Base-by-base conservation (phyloP, 2,888 invertebrate genomes). In the Seira musarum region DNA sequence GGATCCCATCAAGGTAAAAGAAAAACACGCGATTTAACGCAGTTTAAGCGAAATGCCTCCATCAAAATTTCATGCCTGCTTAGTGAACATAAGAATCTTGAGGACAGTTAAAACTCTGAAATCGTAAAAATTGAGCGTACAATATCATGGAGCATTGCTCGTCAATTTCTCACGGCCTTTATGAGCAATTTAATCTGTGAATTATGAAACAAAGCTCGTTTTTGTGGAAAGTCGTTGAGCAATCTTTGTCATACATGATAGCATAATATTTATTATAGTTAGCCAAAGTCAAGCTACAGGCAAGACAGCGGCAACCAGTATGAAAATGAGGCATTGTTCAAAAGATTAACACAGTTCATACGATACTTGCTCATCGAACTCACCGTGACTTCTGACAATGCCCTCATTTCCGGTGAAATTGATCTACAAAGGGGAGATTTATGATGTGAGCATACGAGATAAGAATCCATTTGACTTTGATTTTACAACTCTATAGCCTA, bases 1-100 rank as follows among this genome's bases (percentile, higher is more conserved):
- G 73, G 86, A 86, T 80, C 86, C 86, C 35, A 84, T 86, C 68
- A 86, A 86, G 85, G 86, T 85, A 76, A 71, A 30, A 22, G 25
- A 24, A 65, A 30, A 30, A 30, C 2, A 30, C 30, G 30, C 8
- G 30, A 30, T n/a, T n/a, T n/a, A n/a, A n/a, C n/a, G n/a, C n/a
- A n/a, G n/a, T n/a, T n/a, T n/a, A n/a, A n/a, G n/a, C n/a, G n/a
- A n/a, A n/a, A n/a, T n/a, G n/a, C n/a, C n/a, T n/a, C n/a, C 30
- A 30, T 30, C 2, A 30, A 30, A 30, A 30, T 8, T 30, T 30
- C 30, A 30, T 30, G 8, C 3, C n/a, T n/a, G n/a, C n/a, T n/a
- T n/a, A n/a, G n/a, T n/a, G n/a, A n/a, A n/a, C n/a, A n/a, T n/a
- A n/a, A n/a, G n/a, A n/a, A n/a, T n/a, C n/a, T n/a, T n/a, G n/a